These are phyloP conservation scores for Ctena decussata DNA, from an alignment of 2,888 invertebrate genomes.

Conservation along the genomic window DNA sequence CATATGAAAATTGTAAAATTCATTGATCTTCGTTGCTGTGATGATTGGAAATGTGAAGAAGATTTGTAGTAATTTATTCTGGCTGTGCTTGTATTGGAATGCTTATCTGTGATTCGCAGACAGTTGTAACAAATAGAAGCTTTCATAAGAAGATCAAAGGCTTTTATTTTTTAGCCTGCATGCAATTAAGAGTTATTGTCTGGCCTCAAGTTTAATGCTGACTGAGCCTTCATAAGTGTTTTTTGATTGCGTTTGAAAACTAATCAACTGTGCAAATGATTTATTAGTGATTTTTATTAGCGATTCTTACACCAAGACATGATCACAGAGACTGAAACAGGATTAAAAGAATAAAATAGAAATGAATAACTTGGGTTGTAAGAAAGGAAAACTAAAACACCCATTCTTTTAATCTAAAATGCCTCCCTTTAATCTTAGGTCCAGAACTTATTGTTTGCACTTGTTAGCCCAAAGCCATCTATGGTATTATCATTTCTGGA, in stretches of 20 bases:
- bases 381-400: neutral
- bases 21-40: too few species aligned
- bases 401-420: neutral
- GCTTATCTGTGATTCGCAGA: neutral
- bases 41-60: too few species aligned
- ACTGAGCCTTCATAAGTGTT: neutral
- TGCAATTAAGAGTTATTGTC: constrained; percentile 9
- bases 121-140: neutral
- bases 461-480: neutral
- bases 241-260: neutral
- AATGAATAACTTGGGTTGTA: neutral
- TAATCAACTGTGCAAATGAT: constrained; percentile 9
- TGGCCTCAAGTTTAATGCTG: neutral
- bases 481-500: neutral
- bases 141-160: neutral
- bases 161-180: neutral
- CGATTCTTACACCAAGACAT: neutral
- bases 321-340: neutral
- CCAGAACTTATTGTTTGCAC: neutral
- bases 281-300: constrained; percentile 2
- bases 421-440: neutral
- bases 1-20: too few species aligned
- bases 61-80: neutral
- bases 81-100: neutral
- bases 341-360: neutral